Percentiles rank a stretch among this genome's conserved stretches.
Evolutionary conservation across 2,888 invertebrate genomes (phyloP).

Genomic region (Eilema depressum): DNA sequence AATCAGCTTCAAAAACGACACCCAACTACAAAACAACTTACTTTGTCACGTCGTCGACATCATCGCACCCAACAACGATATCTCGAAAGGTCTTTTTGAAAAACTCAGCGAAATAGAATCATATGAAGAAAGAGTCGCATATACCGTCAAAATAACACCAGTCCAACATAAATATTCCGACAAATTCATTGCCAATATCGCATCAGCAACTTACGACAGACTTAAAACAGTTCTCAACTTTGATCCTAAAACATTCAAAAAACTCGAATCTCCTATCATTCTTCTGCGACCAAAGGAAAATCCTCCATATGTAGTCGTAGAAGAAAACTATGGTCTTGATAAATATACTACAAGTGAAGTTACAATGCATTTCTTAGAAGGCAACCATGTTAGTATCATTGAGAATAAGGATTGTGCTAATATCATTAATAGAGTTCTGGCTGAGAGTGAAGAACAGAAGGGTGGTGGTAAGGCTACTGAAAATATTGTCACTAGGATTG

Average conservation of each 20-base stretch:
- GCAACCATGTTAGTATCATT: constrained; percentile 90
- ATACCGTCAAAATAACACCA: constrained; percentile 73
- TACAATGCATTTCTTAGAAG: constrained; percentile 89
- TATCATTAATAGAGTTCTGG: constrained; percentile 85
- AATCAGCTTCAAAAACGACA: constrained; percentile 75
- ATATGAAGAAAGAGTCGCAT: constrained; percentile 86
- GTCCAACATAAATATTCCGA: constrained; percentile 74
- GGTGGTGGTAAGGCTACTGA: constrained; percentile 65
- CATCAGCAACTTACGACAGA: constrained; percentile 78
- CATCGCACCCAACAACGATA: constrained; percentile 74
- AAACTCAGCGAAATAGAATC: constrained; percentile 84
- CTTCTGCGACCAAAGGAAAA: constrained; percentile 89
- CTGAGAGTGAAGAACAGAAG: constrained; percentile 56
- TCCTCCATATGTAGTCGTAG: constrained; percentile 81
- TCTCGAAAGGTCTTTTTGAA: constrained; percentile 68
- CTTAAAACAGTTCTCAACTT: constrained; percentile 84
- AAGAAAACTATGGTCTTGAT: constrained; percentile 90
- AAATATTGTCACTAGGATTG: constrained; percentile 73
- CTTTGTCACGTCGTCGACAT: constrained; percentile 86
- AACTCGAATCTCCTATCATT: constrained; percentile 86
- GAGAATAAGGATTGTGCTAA: constrained; percentile 89
- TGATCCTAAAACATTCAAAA: constrained; percentile 75
- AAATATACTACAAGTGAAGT: constrained; percentile 86
- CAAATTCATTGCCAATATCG: constrained; percentile 64
- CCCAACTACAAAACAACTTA: constrained; percentile 86